These are phyloP conservation scores for Hyperoplus lanceolatus DNA, from an alignment of 2,797 vertebrate species.

Conservation along the genomic window DNA sequence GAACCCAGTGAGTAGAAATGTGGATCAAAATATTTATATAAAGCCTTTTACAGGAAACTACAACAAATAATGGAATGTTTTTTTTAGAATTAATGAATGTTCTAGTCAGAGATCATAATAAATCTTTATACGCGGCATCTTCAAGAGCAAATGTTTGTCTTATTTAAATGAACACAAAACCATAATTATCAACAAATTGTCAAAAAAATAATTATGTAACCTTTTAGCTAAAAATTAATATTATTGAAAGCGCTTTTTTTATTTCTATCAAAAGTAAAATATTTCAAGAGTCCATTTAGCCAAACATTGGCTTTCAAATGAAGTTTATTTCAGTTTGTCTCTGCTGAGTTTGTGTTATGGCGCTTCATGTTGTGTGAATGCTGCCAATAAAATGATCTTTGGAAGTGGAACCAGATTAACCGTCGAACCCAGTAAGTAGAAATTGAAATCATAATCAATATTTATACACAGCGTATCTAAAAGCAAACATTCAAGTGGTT, in stretches of 20 bases:
- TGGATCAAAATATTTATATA: background rate
- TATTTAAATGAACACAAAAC: background rate
- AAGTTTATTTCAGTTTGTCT: background rate
- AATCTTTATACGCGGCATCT: too few relatives aligned
- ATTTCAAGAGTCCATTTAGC: too few relatives aligned
- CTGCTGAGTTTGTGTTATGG: background rate
- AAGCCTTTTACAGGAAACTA: background rate
- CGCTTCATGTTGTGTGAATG: conserved; percentile 3
- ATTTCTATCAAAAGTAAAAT: too few relatives aligned
- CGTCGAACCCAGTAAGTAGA: conserved; percentile 13
- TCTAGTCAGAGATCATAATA: too few relatives aligned
- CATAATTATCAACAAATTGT: background rate
- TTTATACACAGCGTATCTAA: too few relatives aligned
- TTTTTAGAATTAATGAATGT: too few relatives aligned
- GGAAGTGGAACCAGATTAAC: conserved; percentile 41
- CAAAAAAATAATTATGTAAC: too few relatives aligned
- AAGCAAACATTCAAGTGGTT: too few relatives aligned
- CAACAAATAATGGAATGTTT: too few relatives aligned
- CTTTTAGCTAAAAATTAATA: background rate
- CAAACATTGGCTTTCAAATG: background rate
- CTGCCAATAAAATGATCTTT: background rate
- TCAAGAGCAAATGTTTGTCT: background rate
- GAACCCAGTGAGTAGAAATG: conserved; percentile 5
- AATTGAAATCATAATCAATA: background rate
- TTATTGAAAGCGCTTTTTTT: too few relatives aligned